Percentiles rank a stretch among this genome's conserved stretches.
Evolutionary conservation across 2,113 vertebrate species (phyloP).

Genomic region (Aegotheles bennettii): DNA sequence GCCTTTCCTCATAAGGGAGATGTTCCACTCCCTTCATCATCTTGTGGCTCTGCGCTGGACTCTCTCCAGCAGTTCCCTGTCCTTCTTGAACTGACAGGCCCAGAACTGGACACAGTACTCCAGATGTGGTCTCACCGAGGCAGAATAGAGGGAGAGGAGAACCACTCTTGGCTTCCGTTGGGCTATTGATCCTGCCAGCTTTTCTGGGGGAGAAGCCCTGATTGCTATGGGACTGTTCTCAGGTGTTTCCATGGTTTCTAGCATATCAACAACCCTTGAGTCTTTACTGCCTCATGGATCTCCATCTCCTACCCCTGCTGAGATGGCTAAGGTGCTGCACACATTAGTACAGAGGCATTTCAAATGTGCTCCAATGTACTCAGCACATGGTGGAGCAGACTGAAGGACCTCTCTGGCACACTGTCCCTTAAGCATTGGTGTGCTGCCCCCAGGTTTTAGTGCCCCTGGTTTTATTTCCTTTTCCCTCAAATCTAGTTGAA

Average conservation of each 20-base stretch:
- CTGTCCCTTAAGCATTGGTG: accelerated
- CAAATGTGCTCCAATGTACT: too few species aligned
- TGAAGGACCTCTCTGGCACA: neutral
- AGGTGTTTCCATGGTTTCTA: neutral
- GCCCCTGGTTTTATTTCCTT: neutral
- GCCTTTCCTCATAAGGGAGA: too few species aligned
- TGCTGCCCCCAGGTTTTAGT: neutral
- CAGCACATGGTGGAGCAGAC: neutral
- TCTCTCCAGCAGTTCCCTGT: too few species aligned
- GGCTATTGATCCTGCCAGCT: neutral
- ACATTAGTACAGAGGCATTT: neutral
- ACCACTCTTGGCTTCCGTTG: neutral
- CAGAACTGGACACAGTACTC: too few species aligned
- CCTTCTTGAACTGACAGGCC: too few species aligned
- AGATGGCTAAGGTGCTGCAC: neutral
- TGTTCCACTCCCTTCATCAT: too few species aligned
- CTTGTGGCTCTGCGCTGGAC: too few species aligned
- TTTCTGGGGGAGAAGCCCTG: neutral
- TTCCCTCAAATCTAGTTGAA: neutral
- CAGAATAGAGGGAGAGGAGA: too few species aligned
- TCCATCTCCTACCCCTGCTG: accelerated
- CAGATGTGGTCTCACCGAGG: too few species aligned
- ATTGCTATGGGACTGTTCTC: neutral
- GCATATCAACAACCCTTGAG: neutral
- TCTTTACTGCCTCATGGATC: neutral